Base-by-base conservation (phyloP, 2,113 vertebrate genomes). In the Pionites leucogaster region DNA sequence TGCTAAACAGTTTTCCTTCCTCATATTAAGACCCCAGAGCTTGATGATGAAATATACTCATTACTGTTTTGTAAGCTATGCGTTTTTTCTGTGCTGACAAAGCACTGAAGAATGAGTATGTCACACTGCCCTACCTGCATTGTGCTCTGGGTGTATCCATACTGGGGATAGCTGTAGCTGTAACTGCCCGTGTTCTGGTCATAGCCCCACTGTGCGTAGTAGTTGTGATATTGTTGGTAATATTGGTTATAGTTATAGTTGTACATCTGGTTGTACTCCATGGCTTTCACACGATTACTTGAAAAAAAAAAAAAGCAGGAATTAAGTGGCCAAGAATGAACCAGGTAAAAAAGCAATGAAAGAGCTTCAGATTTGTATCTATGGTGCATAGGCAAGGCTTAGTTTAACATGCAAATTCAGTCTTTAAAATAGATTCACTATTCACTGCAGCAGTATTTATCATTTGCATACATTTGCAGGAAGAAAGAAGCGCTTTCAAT, bases 141-240 rank as follows among this genome's bases (percentile, higher is more conserved):
- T 35, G 98, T 93, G 84, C 98, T 99, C 96, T 99, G 98, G 0
- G 98, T 97, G 96, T 99, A 99, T 75, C 99, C 98, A 3, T 99
- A 99, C 95, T 99, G 99, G 6, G 98, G 98, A 6, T 99, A 99
- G 81, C 97, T 98, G 97, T 99, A 99, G 95, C 98, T 98, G 75
- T 99, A 99, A 78, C 97, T 98, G 53, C 95, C 98, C 4, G 97
- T 98, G 65, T 98, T 98, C 96, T 99, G 99, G 96, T 99, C 99
- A 6, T 99, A 99, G 86, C 98, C 98, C 99, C 99, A 99, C 49
- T 98, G 97, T 6, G 98, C 96, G 15, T 99, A 99, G 95, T 98
- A 99, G 76, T 97, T 99, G 65, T 98, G 97, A 39, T 99, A 99
- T 29, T 98, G 98, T 91, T 99, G 99, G 88, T 99, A 98, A 96